Evolutionary conservation across 2,888 invertebrate species (phyloP).

Genomic region (Chydorus sphaericus): DNA sequence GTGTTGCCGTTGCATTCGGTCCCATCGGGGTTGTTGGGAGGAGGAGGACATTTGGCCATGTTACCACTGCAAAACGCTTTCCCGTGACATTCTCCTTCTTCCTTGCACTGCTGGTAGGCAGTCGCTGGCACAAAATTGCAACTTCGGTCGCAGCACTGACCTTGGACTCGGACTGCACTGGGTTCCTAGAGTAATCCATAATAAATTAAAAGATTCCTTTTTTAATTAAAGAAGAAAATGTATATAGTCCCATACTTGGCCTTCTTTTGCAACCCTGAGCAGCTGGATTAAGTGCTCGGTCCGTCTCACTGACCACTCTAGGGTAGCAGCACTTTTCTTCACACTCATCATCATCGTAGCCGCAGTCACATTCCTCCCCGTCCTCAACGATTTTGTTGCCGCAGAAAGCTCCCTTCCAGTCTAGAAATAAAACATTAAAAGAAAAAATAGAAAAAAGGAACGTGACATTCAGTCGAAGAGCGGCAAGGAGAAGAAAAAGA

Average conservation of each 20-base stretch:
- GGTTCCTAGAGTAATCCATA: background rate
- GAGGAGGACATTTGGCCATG: constrained; percentile 73
- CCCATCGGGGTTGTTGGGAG: constrained; percentile 55
- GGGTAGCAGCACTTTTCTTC: constrained; percentile 88
- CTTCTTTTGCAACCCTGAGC: constrained; percentile 69
- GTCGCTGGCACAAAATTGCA: constrained; percentile 57
- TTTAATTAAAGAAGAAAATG: background rate
- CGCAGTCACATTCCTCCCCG: constrained; percentile 96
- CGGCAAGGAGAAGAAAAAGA: constrained; percentile 4
- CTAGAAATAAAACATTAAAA: constrained; percentile 25
- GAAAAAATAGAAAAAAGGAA: background rate
- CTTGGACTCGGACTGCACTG: constrained; percentile 78
- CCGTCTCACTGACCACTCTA: constrained; percentile 52
- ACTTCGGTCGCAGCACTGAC: constrained; percentile 78
- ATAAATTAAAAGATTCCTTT: constrained; percentile 16
- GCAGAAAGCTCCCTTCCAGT: constrained; percentile 89
- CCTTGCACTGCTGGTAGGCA: constrained; percentile 53
- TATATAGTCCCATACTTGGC: constrained; percentile 43
- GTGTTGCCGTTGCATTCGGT: constrained; percentile 91
- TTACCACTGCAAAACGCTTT: constrained; percentile 72
- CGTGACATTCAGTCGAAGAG: background rate
- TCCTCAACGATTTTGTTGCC: constrained; percentile 97
- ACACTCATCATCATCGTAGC: constrained; percentile 84
- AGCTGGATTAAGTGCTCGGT: constrained; percentile 47
- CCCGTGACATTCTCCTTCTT: constrained; percentile 78